These are phyloP conservation scores for Gila robusta DNA, from an alignment of 2,797 vertebrate species.

Conservation along the genomic window DNA sequence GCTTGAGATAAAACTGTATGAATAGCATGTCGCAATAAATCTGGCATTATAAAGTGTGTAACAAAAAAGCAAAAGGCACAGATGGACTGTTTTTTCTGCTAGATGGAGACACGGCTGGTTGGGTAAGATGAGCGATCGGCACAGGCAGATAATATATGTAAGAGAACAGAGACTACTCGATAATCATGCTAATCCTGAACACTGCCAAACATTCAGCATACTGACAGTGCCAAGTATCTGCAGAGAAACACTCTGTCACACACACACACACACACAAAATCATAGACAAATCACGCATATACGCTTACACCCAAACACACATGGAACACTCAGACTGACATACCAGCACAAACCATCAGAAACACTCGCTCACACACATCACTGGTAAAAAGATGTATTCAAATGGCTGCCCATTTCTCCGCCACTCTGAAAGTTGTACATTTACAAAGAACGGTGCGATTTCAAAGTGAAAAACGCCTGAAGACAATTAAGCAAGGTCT, in stretches of 20 bases:
- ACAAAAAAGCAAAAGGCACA: slow-evolving; percentile 65
- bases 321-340: slow-evolving; percentile 45
- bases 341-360: slow-evolving; percentile 48
- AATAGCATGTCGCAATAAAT: slow-evolving; percentile 57
- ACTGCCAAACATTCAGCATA: slow-evolving; percentile 62
- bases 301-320: slow-evolving; percentile 42
- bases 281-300: slow-evolving; percentile 39
- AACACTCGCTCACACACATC: slow-evolving; percentile 27
- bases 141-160: slow-evolving; percentile 67
- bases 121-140: slow-evolving; percentile 64
- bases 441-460: slow-evolving; percentile 57
- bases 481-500: slow-evolving; percentile 67
- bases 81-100: slow-evolving; percentile 62
- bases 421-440: slow-evolving; percentile 62
- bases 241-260: slow-evolving; percentile 25
- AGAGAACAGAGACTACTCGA: slow-evolving; percentile 67
- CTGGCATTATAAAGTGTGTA: slow-evolving; percentile 63
- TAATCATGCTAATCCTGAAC: slow-evolving; percentile 63
- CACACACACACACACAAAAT: slow-evolving; percentile 29
- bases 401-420: slow-evolving; percentile 50
- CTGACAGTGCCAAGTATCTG: slow-evolving; percentile 65
- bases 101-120: slow-evolving; percentile 62
- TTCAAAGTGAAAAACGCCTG: slow-evolving; percentile 60
- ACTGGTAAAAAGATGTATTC: slow-evolving; percentile 29
- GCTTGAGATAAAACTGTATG: slow-evolving; percentile 50